Evolutionary conservation across 1,140 invertebrate genomes (phyloP).

Genomic region (Ceratitis capitata): DNA sequence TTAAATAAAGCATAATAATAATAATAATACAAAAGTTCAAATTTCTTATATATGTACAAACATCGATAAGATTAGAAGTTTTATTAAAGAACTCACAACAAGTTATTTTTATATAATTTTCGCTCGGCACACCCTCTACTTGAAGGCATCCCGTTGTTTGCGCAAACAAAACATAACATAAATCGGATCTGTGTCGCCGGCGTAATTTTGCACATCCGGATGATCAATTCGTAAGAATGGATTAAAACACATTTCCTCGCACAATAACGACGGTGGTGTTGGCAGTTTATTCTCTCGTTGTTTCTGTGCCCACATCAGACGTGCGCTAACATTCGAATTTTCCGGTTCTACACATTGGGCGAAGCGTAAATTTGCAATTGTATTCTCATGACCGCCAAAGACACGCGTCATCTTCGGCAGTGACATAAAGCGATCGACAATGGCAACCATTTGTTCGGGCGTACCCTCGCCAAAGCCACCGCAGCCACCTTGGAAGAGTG

Average conservation of each 20-base stretch:
- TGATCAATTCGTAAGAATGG: conserved; percentile 89
- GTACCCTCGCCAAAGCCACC: conserved; percentile 97
- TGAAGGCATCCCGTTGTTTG: conserved; percentile 6
- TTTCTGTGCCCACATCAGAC: conserved; percentile 73
- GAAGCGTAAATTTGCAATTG: conserved; percentile 87
- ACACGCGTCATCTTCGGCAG: conserved; percentile 87
- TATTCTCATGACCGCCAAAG: conserved; percentile 97
- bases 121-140: background rate
- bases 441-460: conserved; percentile 88
- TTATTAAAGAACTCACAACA: too few relatives aligned
- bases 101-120: background rate
- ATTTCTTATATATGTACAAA: too few relatives aligned
- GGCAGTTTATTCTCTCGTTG: conserved; percentile 71
- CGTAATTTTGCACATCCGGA: conserved; percentile 12
- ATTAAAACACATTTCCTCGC: conserved; percentile 86
- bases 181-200: conserved; percentile 12
- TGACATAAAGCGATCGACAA: conserved; percentile 80
- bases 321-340: conserved; percentile 76
- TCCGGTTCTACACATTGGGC: conserved; percentile 82
- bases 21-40: too few relatives aligned
- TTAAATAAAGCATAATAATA: too few relatives aligned
- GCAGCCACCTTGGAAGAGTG: conserved; percentile 92
- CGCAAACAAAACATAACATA: conserved; percentile 13
- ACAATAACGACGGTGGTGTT: conserved; percentile 88
- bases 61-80: too few relatives aligned